These are phyloP conservation scores for Torymus tubicola DNA, from an alignment of 2,888 invertebrate genomes.

Conservation along the genomic window DNA sequence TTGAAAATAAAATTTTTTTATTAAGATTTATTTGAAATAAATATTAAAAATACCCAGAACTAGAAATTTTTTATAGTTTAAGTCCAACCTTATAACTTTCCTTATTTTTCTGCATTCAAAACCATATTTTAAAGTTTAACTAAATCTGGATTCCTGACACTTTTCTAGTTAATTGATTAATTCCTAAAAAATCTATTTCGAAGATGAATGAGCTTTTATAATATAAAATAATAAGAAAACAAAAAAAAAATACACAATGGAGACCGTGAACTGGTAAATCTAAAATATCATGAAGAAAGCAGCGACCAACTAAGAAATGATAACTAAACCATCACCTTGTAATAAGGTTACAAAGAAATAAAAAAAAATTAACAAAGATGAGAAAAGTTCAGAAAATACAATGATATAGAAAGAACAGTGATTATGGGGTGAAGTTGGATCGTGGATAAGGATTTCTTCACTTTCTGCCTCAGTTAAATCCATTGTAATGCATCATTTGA, in stretches of 20 bases:
- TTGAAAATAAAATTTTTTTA: no score
- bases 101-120: no score
- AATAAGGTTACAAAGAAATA: constrained; percentile 49
- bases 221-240: constrained; percentile 25
- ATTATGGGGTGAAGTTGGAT: constrained; percentile 50
- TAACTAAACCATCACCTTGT: constrained; percentile 58
- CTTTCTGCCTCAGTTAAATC: constrained; percentile 28
- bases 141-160: no score
- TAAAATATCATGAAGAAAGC: constrained; percentile 53
- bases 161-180: no score
- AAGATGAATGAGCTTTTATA: no score
- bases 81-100: no score
- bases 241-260: constrained; percentile 13
- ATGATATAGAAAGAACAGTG: constrained; percentile 50
- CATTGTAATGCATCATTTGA: constrained; percentile 39
- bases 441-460: constrained; percentile 51
- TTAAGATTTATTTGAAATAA: no score
- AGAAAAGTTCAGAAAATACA: constrained; percentile 47
- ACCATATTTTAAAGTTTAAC: no score
- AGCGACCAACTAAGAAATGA: constrained; percentile 52
- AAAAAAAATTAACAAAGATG: constrained; percentile 42
- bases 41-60: no score
- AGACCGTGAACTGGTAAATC: constrained; percentile 42
- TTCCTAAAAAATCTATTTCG: no score
- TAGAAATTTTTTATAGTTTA: no score